phyloP scores from a whole-genome alignment of 2,113 vertebrate species.

The Erpornis zantholeuca region DNA sequence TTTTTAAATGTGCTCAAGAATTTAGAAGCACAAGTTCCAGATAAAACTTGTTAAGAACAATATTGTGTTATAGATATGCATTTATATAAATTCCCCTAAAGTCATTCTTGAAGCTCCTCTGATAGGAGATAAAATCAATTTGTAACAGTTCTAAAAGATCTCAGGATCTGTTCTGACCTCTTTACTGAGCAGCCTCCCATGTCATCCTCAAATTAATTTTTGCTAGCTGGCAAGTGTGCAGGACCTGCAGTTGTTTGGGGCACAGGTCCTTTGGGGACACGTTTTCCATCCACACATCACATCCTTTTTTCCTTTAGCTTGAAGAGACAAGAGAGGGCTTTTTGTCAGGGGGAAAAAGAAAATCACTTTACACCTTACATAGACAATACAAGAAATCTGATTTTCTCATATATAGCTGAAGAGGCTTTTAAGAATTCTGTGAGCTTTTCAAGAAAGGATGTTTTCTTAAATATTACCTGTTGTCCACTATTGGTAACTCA shows the following conservation, averaged over 20 bases:
- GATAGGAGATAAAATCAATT: not conserved
- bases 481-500: not conserved
- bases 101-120: not conserved
- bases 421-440: not conserved
- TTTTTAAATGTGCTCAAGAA: not conserved
- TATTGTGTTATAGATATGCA: not conserved
- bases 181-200: not conserved
- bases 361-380: not conserved
- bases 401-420: not conserved
- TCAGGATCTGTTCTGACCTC: not conserved
- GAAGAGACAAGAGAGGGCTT: not conserved
- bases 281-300: not conserved
- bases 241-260: not conserved
- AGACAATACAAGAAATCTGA: not conserved
- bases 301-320: not conserved
- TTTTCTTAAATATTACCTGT: not conserved
- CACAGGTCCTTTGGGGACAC: not conserved
- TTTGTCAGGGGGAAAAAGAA: not conserved
- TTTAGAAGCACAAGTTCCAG: not conserved
- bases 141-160: not conserved
- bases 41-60: not conserved
- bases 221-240: not conserved
- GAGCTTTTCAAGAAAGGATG: not conserved
- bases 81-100: not conserved
- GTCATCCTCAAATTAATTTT: not conserved